Evolutionary conservation across 2,888 invertebrate genomes (phyloP).

Genomic region (Hetaerina titia): DNA sequence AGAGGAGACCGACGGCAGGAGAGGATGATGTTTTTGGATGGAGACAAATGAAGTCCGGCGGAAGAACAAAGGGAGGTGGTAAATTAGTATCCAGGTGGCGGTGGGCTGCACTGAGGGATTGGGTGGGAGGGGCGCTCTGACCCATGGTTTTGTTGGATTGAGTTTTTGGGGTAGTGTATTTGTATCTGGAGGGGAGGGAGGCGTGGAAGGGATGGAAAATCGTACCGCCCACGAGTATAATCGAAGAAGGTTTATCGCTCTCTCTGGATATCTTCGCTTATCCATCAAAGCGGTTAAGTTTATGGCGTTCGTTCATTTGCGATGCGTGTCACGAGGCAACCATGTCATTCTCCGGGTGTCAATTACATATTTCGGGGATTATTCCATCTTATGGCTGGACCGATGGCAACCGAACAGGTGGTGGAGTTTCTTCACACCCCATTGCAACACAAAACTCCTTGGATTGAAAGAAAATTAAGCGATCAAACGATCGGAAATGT

Average conservation of each 20-base stretch:
- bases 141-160: constrained; percentile 24
- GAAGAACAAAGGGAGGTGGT: constrained; percentile 64
- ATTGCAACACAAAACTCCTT: too few relatives aligned
- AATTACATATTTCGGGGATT: too few relatives aligned
- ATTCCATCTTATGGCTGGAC: too few relatives aligned
- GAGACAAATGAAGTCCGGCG: constrained; percentile 62
- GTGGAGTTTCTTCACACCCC: too few relatives aligned
- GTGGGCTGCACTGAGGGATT: neutral
- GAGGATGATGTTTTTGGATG: constrained; percentile 37
- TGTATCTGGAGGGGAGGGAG: neutral
- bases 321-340: too few relatives aligned
- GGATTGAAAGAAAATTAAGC: too few relatives aligned
- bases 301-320: too few relatives aligned
- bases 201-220: neutral
- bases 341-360: too few relatives aligned
- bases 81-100: constrained; percentile 67
- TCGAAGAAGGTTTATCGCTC: neutral
- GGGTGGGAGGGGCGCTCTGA: neutral
- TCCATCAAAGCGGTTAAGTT: neutral
- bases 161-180: neutral
- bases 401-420: too few relatives aligned
- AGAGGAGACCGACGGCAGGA: neutral
- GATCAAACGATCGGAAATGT: too few relatives aligned
- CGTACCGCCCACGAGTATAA: neutral
- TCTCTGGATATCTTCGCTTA: neutral